Conservation (phyloP, 2,113 vertebrate species). For the Thomomys bottae region DNA sequence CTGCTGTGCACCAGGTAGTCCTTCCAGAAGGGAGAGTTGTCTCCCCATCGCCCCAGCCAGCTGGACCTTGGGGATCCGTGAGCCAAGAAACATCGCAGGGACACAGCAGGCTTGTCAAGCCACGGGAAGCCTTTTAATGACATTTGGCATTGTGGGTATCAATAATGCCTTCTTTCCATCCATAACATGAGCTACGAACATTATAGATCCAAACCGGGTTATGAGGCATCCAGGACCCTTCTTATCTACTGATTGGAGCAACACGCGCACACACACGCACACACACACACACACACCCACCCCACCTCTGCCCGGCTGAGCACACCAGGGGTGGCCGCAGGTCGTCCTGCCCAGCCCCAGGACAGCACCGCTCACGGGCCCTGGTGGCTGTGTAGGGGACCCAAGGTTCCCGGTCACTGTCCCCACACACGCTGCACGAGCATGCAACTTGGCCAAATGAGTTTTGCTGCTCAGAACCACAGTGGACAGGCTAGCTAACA, state of each 20-base stretch:
- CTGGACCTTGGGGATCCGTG: too few relatives aligned
- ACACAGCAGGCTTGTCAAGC: constrained; percentile 78
- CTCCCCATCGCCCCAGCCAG: too few relatives aligned
- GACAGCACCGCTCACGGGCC: too few relatives aligned
- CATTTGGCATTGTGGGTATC: constrained; percentile 85
- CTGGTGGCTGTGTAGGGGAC: too few relatives aligned
- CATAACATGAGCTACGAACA: constrained; percentile 86
- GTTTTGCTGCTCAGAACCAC: constrained; percentile 4
- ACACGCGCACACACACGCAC: constrained; percentile 45
- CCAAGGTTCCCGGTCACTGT: too few relatives aligned
- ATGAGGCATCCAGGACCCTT: constrained; percentile 73
- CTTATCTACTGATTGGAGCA: constrained; percentile 64
- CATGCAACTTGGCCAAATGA: too few relatives aligned
- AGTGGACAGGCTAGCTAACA: constrained; percentile 37
- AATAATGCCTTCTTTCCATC: constrained; percentile 88
- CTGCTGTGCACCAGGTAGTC: too few relatives aligned
- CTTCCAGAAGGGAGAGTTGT: too few relatives aligned
- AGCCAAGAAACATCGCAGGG: constrained; percentile 16
- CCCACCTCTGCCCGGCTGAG: accelerated
- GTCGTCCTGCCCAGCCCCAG: too few relatives aligned
- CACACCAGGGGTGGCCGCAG: too few relatives aligned
- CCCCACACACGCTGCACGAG: too few relatives aligned
- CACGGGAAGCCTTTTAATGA: constrained; percentile 91
- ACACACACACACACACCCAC: background rate
- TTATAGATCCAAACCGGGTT: constrained; percentile 76